A percentile compares a stretch with the other conserved stretches of the same genome.
phyloP scores from a whole-genome alignment of 2,888 invertebrate genomes.

The Drosophila flavopinicola region DNA sequence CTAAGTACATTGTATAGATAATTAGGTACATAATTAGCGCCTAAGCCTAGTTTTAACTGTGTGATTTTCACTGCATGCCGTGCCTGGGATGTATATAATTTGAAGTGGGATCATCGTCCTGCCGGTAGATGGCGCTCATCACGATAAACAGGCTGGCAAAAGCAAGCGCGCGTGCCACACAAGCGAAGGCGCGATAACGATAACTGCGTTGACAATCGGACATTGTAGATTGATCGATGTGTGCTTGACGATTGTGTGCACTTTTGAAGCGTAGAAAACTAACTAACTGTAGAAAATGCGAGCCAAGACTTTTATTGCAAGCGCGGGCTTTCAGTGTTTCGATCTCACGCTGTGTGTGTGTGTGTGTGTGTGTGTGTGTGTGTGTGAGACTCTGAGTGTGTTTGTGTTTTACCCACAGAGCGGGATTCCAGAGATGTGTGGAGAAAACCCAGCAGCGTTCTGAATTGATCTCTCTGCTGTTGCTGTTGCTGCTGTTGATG shows the following conservation, averaged over 20 bases:
- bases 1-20: conserved; percentile 4
- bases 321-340: background rate
- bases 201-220: conserved; percentile 16
- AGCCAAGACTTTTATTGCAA: conserved; percentile 40
- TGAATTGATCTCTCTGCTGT: conserved; percentile 17
- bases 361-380: background rate
- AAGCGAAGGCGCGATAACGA: conserved; percentile 15
- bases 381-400: background rate
- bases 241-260: conserved; percentile 15
- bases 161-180: conserved; percentile 28
- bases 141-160: conserved; percentile 43
- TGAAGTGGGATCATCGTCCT: conserved; percentile 52
- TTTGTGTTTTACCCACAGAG: conserved; percentile 40
- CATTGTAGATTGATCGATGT: conserved; percentile 32
- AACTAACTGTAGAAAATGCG: conserved; percentile 28
- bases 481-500: no score
- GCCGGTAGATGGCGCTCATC: conserved; percentile 57
- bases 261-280: conserved; percentile 17
- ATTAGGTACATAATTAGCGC: conserved; percentile 3
- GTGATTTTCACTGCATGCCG: conserved; percentile 39
- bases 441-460: conserved; percentile 38
- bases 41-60: background rate
- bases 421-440: conserved; percentile 12
- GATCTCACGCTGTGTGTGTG: background rate
- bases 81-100: conserved; percentile 61